Base-by-base conservation (phyloP, 37 sponge, comb jelly and placozoan genomes). In the Tethya wilhelma region DNA sequence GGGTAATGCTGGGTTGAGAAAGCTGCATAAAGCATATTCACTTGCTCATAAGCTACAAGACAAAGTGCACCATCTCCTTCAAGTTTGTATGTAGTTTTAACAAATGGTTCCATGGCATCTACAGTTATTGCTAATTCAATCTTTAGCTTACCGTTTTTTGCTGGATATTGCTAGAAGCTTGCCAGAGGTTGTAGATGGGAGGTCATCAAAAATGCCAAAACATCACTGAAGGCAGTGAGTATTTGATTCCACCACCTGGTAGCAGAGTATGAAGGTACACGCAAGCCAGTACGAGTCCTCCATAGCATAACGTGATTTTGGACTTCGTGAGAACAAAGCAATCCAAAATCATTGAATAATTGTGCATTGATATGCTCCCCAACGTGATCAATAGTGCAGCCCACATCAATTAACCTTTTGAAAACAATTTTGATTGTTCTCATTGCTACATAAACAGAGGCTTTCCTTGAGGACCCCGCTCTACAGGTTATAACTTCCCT, bases 91-190 rank as follows among this genome's bases (percentile, higher is more conserved):
- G 46, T 58, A 29, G 84, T 77, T 58, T 87, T 79, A 1, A 87
- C 89, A 76, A 88, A 87, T 37, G 88, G 78, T 70, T 87, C 82
- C 19, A 79, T 73, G 55, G 57, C 64, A 55, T 87, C 82, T 17
- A 88, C 72, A 23, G 62, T 66, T 29, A 73, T 57, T 59, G 82
- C 83, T 45, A 81, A 42, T 43, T 88, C 78, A 59, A 81, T 23
- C 29, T 75, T 44, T 11, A 88, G 69, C 26, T 22, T 29, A 1
- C 29, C 32, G 22, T 26, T 19, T 34, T 69, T 46, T 4, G 33
- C 43, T 30, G 43, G 29, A 38, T 64, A 79, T n/a, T 22, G 55
- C 56, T n/a, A 79, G 69, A 25, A 79, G 53, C 69, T 79, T 79
- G 32, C 59, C 38, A 28, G 41, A 78, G 29, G 6, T 29, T 38